A percentile compares a stretch with the other conserved stretches of the same genome.
These are phyloP conservation scores for Aspiorhynchus laticeps DNA, from an alignment of 2,113 vertebrate species.

Conservation along the genomic window DNA sequence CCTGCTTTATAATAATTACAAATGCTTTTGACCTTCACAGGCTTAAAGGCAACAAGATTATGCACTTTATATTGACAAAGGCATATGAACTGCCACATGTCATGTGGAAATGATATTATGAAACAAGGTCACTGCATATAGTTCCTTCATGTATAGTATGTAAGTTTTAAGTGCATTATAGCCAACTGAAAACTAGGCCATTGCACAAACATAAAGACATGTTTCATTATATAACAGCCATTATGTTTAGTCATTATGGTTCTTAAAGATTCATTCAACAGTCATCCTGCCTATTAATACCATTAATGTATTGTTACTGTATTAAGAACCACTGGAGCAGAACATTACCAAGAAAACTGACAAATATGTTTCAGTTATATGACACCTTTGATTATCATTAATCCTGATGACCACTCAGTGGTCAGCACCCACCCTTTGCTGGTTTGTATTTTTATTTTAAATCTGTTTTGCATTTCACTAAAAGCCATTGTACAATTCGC, in stretches of 20 bases:
- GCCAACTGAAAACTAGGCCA: slow-evolving; percentile 3
- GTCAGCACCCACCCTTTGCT: too few species aligned
- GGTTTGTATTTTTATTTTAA: neutral
- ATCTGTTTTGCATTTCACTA: neutral
- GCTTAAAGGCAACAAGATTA: neutral
- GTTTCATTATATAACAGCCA: neutral
- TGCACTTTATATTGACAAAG: neutral
- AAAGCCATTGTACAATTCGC: neutral
- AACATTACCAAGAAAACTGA: neutral
- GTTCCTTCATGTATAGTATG: neutral
- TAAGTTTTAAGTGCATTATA: neutral
- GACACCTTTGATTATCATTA: neutral
- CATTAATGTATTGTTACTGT: neutral
- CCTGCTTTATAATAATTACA: neutral
- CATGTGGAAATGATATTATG: neutral
- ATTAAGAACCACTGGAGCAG: neutral
- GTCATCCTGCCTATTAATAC: neutral
- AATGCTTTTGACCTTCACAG: neutral
- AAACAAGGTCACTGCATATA: neutral
- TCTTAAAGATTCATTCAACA: neutral
- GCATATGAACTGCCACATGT: neutral
- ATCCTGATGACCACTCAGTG: neutral
- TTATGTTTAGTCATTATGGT: slow-evolving; percentile 13
- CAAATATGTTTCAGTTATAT: neutral
- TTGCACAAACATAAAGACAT: slow-evolving; percentile 24